Percentiles rank a stretch among this genome's conserved stretches.
Conservation (phyloP, 2,797 vertebrate species). For the Monodelphis domestica region DNA sequence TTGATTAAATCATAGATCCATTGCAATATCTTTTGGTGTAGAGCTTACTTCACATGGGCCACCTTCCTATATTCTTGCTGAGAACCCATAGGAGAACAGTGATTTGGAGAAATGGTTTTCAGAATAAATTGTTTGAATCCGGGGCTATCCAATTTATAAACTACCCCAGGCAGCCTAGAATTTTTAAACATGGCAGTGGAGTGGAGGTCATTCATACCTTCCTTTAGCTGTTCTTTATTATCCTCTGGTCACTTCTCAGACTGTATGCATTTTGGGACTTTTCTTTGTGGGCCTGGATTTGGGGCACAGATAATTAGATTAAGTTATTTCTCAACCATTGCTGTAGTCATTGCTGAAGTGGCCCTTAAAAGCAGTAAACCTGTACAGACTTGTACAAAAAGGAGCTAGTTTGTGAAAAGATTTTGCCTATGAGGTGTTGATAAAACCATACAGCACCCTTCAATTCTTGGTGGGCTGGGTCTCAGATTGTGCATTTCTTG, state of each 20-base stretch:
- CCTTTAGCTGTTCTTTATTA: constrained; percentile 39
- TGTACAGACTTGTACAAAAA: constrained; percentile 1
- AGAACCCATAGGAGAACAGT: constrained; percentile 24
- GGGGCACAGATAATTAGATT: neutral
- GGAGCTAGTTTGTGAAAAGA: constrained; percentile 20
- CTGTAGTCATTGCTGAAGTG: constrained; percentile 5
- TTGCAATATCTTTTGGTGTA: constrained; percentile 48
- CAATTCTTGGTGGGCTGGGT: too few relatives aligned
- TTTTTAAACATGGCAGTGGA: constrained; percentile 35
- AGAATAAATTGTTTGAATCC: constrained; percentile 17
- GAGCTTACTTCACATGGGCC: constrained; percentile 34
- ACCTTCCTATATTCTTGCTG: constrained; percentile 29
- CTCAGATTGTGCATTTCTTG: neutral
- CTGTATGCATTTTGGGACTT: constrained; percentile 48
- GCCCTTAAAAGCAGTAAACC: neutral
- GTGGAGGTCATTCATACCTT: constrained; percentile 35
- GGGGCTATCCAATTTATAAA: constrained; percentile 16
- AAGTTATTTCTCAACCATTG: constrained; percentile 43
- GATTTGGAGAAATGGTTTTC: constrained; percentile 45
- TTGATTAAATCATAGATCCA: too few relatives aligned
- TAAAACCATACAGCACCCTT: constrained; percentile 24
- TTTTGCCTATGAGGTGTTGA: constrained; percentile 37
- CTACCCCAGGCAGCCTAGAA: constrained; percentile 24
- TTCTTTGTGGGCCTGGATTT: constrained; percentile 41
- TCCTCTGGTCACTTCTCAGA: constrained; percentile 22